Percentiles rank a stretch among this genome's conserved stretches.
These are phyloP conservation scores for Peribatodes rhomboidaria DNA, from an alignment of 2,888 invertebrate species.

Conservation along the genomic window DNA sequence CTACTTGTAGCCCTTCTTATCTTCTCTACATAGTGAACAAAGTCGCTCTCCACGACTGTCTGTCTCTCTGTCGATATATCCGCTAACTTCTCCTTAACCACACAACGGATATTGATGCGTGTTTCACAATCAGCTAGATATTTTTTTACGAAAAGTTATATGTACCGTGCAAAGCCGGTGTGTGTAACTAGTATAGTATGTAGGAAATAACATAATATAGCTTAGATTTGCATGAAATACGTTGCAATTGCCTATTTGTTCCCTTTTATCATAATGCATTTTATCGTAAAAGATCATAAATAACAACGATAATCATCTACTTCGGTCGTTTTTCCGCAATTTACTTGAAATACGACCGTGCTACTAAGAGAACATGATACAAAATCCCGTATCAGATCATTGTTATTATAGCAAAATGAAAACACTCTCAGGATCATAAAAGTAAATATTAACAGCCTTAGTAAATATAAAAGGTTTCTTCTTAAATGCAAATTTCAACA, in stretches of 20 bases:
- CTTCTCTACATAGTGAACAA: too few species aligned
- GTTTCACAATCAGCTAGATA: too few species aligned
- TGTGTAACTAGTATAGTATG: too few species aligned
- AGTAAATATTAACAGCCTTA: not conserved
- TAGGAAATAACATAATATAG: too few species aligned
- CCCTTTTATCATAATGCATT: not conserved
- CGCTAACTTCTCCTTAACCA: too few species aligned
- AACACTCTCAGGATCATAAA: not conserved
- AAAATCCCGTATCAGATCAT: constrained; percentile 13
- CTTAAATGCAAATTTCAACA: not conserved
- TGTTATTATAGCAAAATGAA: not conserved
- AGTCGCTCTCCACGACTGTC: too few species aligned
- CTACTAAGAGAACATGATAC: not conserved
- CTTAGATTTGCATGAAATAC: not conserved
- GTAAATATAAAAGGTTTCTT: not conserved
- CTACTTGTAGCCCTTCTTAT: too few species aligned
- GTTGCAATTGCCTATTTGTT: not conserved
- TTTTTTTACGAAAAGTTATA: too few species aligned
- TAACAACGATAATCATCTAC: constrained; percentile 25
- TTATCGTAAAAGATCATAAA: constrained; percentile 19
- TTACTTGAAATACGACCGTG: constrained; percentile 16
- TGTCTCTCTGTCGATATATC: too few species aligned
- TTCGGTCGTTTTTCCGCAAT: constrained; percentile 6
- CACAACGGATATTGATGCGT: too few species aligned
- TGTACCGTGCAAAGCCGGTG: too few species aligned